phyloP scores from a whole-genome alignment of 2,797 vertebrate genomes.

The Cyclopterus lumpus region DNA sequence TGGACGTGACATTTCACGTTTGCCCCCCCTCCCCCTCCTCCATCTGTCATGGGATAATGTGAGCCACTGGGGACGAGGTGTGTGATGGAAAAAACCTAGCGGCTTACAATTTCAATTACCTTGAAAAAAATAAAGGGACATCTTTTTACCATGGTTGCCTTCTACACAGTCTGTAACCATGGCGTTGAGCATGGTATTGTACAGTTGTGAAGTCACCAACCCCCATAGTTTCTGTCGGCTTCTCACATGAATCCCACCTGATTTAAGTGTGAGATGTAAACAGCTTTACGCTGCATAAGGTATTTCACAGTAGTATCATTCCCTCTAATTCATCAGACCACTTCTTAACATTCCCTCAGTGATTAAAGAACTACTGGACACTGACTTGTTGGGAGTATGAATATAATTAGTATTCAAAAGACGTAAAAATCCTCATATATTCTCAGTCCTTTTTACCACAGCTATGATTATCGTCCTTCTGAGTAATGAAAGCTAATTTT shows the following conservation, averaged over 20 bases:
- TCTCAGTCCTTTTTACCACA: not conserved
- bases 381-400: too few species aligned
- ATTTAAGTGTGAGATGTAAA: not conserved
- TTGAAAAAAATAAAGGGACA: not conserved
- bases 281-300: not conserved
- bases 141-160: not conserved
- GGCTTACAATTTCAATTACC: not conserved
- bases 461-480: not conserved
- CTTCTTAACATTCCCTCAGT: not conserved
- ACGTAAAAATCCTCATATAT: not conserved
- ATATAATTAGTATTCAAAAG: not conserved
- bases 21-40: slow-evolving; percentile 16
- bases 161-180: not conserved
- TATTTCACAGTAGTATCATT: not conserved
- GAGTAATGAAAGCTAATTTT: not conserved
- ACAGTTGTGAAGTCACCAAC: not conserved
- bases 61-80: not conserved
- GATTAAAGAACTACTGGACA: not conserved
- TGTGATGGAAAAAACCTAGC: not conserved
- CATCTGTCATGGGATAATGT: slow-evolving; percentile 28
- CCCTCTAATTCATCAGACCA: not conserved
- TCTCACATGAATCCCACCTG: slow-evolving; percentile 6
- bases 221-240: slow-evolving; percentile 6
- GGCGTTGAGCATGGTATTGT: not conserved
- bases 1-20: slow-evolving; percentile 41